Evolutionary conservation across 2,113 vertebrate genomes (phyloP).

Genomic region (Gasterosteus aculeatus): DNA sequence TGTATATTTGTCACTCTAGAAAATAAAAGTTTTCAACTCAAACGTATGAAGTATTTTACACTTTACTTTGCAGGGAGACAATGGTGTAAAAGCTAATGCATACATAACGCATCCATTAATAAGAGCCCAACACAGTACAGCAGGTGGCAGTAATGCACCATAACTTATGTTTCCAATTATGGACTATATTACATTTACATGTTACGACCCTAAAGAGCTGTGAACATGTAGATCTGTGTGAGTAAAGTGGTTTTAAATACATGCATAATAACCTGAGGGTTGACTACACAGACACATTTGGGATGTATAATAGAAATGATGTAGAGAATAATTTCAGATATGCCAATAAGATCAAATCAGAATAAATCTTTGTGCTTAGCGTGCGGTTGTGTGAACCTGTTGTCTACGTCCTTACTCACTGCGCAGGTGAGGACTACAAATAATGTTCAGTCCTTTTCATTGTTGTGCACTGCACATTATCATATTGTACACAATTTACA

Average conservation of each 20-base stretch:
- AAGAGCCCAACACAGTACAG: constrained; percentile 11
- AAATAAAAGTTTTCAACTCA: not conserved
- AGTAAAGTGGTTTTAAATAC: not conserved
- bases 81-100: not conserved
- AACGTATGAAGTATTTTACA: not conserved
- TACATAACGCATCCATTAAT: not conserved
- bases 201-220: not conserved
- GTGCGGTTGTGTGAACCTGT: not conserved
- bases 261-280: not conserved
- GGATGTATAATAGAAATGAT: not conserved
- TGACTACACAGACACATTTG: not conserved
- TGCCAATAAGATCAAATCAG: not conserved
- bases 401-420: not conserved
- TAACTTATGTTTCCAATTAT: rapidly evolving
- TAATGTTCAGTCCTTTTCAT: not conserved
- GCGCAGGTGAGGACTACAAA: not conserved
- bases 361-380: not conserved
- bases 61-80: not conserved
- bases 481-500: not conserved
- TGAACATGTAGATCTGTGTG: not conserved
- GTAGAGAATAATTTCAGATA: not conserved
- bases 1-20: not conserved
- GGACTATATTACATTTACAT: not conserved
- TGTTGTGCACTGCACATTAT: not conserved
- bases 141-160: constrained; percentile 45